Conservation (phyloP, 2,113 vertebrate genomes). For the Elaphurus davidianus region DNA sequence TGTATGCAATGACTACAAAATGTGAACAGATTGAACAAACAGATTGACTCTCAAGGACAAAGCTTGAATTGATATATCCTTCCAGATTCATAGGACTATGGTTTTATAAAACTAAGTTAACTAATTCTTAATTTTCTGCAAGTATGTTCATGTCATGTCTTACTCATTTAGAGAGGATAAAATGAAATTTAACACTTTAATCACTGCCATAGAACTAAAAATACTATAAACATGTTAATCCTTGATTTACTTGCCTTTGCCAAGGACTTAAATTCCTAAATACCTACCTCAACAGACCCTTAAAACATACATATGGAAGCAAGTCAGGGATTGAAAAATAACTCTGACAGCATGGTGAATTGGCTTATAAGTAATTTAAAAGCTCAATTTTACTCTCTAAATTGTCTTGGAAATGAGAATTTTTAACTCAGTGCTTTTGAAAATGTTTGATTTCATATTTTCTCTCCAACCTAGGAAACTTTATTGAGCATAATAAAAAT, state of each 20-base stretch:
- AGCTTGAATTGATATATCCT: slow-evolving; percentile 44
- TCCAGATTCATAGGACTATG: background rate
- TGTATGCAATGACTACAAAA: slow-evolving; percentile 40
- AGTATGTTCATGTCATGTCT: background rate
- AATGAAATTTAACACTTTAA: slow-evolving; percentile 75
- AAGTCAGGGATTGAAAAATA: slow-evolving; percentile 50
- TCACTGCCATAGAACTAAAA: slow-evolving; percentile 33
- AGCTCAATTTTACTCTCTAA: slow-evolving; percentile 69
- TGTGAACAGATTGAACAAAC: slow-evolving; percentile 69
- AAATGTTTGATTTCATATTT: slow-evolving; percentile 52
- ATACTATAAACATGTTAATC: slow-evolving; percentile 68
- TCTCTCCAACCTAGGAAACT: background rate
- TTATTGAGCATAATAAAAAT: slow-evolving; percentile 44
- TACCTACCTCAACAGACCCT: slow-evolving; percentile 59
- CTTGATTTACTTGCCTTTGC: slow-evolving; percentile 60
- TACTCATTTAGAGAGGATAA: slow-evolving; percentile 43
- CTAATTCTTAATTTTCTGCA: slow-evolving; percentile 37
- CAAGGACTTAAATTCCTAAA: slow-evolving; percentile 67
- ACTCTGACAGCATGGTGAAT: slow-evolving; percentile 62
- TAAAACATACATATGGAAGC: slow-evolving; percentile 59
- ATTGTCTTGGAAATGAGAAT: slow-evolving; percentile 76
- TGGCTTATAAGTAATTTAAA: slow-evolving; percentile 74
- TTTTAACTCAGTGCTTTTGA: slow-evolving; percentile 69
- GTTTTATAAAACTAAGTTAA: slow-evolving; percentile 30
- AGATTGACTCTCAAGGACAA: slow-evolving; percentile 73